phyloP scores from a whole-genome alignment of 1,140 invertebrate genomes.

The Bombus vancouverensis region DNA sequence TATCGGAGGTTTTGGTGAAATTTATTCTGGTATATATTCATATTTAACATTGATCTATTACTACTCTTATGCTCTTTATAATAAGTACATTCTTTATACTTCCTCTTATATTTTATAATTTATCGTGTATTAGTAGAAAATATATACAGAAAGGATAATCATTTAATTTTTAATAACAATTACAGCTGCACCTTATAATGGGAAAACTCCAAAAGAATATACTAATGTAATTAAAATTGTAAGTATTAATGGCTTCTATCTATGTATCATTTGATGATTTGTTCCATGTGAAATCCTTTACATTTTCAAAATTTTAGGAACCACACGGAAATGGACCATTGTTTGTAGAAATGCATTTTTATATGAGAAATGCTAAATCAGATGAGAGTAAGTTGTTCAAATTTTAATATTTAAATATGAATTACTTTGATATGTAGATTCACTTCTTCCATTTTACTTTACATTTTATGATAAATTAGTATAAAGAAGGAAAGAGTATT shows the following conservation, averaged over 20 bases:
- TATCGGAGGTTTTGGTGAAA: constrained; percentile 96
- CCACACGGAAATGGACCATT: constrained; percentile 96
- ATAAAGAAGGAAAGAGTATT: constrained; percentile 2
- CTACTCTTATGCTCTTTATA: constrained; percentile 30
- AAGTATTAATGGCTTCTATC: constrained; percentile 73
- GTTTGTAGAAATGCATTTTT: constrained; percentile 98
- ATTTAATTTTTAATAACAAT: constrained; percentile 25
- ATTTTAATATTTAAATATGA: constrained; percentile 48
- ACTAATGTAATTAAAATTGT: constrained; percentile 92
- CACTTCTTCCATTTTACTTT: not conserved
- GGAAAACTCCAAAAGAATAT: constrained; percentile 83
- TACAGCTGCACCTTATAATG: constrained; percentile 82
- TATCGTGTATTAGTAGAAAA: not conserved
- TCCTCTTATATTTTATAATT: not conserved
- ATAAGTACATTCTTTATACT: not conserved
- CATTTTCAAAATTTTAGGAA: constrained; percentile 85
- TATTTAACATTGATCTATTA: constrained; percentile 13
- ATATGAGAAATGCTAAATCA: constrained; percentile 92
- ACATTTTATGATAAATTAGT: constrained; percentile 16
- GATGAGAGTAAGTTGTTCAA: constrained; percentile 87
- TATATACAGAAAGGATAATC: not conserved
- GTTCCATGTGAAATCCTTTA: constrained; percentile 22
- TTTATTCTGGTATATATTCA: constrained; percentile 87
- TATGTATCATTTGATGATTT: not conserved
- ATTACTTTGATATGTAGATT: not conserved